Conservation (phyloP, 2,888 invertebrate species). For the Hyalella azteca region DNA sequence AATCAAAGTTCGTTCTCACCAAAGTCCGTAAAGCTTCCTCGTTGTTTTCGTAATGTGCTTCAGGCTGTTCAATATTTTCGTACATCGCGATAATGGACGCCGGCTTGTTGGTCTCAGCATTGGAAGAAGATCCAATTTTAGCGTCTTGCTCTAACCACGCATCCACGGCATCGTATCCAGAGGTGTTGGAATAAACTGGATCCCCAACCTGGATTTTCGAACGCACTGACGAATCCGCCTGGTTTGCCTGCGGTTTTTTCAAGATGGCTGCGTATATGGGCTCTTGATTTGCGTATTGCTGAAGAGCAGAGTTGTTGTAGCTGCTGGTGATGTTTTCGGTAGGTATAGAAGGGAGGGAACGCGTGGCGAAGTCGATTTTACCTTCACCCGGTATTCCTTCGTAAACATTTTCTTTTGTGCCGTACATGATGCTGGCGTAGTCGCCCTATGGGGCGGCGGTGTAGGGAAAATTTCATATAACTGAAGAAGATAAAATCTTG, state of each 20-base stretch:
- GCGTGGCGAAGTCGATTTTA: not conserved
- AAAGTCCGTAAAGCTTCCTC: not conserved
- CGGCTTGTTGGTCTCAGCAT: not conserved
- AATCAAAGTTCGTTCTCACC: too few species aligned
- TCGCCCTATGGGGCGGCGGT: not conserved
- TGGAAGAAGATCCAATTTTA: not conserved
- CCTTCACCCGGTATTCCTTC: too few species aligned
- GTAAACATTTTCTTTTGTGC: not conserved
- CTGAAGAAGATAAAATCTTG: too few species aligned
- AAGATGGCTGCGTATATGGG: slow-evolving; percentile 10
- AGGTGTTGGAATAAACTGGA: not conserved
- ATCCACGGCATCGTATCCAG: not conserved
- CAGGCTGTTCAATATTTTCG: not conserved
- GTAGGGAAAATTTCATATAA: too few species aligned
- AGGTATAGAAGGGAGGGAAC: not conserved
- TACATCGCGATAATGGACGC: not conserved
- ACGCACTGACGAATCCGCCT: not conserved
- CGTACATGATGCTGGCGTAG: not conserved
- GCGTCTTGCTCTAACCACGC: not conserved
- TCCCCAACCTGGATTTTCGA: not conserved
- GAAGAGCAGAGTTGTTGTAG: too few species aligned
- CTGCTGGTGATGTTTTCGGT: not conserved
- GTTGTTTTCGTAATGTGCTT: not conserved
- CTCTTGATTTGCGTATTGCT: too few species aligned
- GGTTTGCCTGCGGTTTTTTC: not conserved